A percentile compares a stretch with the other conserved stretches of the same genome.
phyloP scores from a whole-genome alignment of 1,140 invertebrate genomes.

The Arion vulgaris region DNA sequence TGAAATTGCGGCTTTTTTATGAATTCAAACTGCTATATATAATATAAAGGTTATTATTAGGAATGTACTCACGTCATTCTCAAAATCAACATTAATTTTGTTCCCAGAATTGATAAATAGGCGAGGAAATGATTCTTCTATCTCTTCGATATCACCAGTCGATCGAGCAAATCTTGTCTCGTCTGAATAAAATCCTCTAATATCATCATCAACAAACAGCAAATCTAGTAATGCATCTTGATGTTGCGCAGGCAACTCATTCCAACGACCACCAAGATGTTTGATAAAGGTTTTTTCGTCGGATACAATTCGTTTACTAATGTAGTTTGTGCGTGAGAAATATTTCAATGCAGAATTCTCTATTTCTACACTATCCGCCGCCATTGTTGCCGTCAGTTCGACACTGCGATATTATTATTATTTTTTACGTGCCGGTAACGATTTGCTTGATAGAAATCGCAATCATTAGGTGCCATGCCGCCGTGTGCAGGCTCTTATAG shows the following conservation, averaged over 20 bases:
- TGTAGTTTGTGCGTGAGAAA: constrained; percentile 1
- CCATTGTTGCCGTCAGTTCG: too few species aligned
- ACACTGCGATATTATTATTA: too few species aligned
- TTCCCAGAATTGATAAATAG: constrained; percentile 26
- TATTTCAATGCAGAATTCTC: neutral
- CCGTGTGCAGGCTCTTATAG: too few species aligned
- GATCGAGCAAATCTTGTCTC: neutral
- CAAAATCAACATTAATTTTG: constrained; percentile 36
- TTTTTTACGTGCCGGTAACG: too few species aligned
- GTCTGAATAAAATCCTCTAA: neutral
- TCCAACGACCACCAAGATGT: constrained; percentile 17
- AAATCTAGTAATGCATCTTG: constrained; percentile 24
- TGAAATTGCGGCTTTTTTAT: too few species aligned
- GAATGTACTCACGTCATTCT: constrained; percentile 31
- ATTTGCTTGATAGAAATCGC: too few species aligned
- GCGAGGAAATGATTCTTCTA: constrained; percentile 24
- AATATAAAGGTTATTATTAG: too few species aligned
- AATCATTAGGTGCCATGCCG: too few species aligned
- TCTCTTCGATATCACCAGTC: neutral
- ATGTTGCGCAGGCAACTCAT: neutral
- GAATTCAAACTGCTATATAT: too few species aligned
- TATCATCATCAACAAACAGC: constrained; percentile 24
- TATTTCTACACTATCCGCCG: neutral
- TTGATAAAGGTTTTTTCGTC: constrained; percentile 25
- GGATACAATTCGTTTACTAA: constrained; percentile 8